Evolutionary conservation across 1,140 invertebrate genomes (phyloP), one percentile per base, ranked within the genome.

Genomic region (Magallana angulata): DNA sequence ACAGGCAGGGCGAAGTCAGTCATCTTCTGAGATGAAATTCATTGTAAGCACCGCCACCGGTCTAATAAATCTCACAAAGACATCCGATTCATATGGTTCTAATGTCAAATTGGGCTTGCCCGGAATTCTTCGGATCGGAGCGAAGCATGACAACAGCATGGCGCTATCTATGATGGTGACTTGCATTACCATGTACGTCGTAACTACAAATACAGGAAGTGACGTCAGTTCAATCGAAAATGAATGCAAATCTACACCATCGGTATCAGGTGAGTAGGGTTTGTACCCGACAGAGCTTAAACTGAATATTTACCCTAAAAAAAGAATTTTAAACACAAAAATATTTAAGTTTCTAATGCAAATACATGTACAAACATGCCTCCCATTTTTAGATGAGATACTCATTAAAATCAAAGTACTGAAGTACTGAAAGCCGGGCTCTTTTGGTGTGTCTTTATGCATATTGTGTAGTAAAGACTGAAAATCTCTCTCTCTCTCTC

Each of bases 81-180:
- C 36, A 48, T 3, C 68, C 36, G 68, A 48, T 36, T 30, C 24
- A 9, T 30, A 76, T 48, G 24, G 7, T 30, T 76, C 24, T 36
- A 76, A 76, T 5, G 36, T 48, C 24, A 76, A 1, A 11, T 76
- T 76, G 68, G 68, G 68, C 12, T 30, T 76, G 24, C 68, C 68
- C 1, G 68, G 68, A 36, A 76, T 30, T 76, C 24, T 76, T 76
- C 68, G 68, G 12, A 76, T 76, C 68, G 68, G 68, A 76, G 68
- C 68, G 24, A 76, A 30, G 68, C 68, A 76, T 30, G 68, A 76
- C 68, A 76, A 8, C 11, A 76, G 24, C 24, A 76, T 76, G 68
- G 68, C 68, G 24, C 30, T 76, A 76, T 76, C 68, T 2, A 30
- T 76, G 36, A 24, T 6, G 36, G 68, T 30, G 4, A 76, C 68